A percentile compares a stretch with the other conserved stretches of the same genome.
These are phyloP conservation scores for Chaetophractus vellerosus DNA, from an alignment of 2,797 vertebrate species.

Conservation along the genomic window DNA sequence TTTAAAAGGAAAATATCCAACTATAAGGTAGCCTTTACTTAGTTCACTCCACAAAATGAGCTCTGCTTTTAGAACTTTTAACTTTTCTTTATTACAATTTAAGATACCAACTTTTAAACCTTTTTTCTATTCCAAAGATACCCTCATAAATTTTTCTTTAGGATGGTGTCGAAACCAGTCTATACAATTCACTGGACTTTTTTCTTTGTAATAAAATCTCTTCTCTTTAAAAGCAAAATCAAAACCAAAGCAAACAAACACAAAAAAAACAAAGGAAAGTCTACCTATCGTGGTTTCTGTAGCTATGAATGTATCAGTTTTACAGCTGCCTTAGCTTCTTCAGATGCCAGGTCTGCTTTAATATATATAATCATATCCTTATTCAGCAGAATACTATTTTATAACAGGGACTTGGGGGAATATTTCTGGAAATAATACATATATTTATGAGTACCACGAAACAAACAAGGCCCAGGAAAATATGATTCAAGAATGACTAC, in stretches of 20 bases:
- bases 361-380: conserved; percentile 86
- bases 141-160: conserved; percentile 86
- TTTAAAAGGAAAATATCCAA: conserved; percentile 85
- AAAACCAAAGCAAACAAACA: conserved; percentile 77
- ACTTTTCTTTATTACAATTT: conserved; percentile 86
- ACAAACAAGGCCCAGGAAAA: conserved; percentile 90
- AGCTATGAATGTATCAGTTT: conserved; percentile 92
- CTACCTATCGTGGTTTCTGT: conserved; percentile 91
- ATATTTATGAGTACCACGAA: conserved; percentile 89
- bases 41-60: conserved; percentile 91
- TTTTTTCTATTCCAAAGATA: conserved; percentile 84
- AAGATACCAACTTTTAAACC: not conserved
- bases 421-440: conserved; percentile 88
- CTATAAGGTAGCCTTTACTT: conserved; percentile 92
- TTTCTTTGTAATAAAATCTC: conserved; percentile 89
- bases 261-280: conserved; percentile 89
- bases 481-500: conserved; percentile 91
- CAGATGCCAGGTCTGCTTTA: conserved; percentile 91
- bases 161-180: conserved; percentile 91
- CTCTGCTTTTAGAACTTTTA: conserved; percentile 89
- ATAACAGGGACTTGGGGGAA: conserved; percentile 92
- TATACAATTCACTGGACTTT: conserved; percentile 90
- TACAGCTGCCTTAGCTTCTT: conserved; percentile 90
- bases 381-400: conserved; percentile 90
- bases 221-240: conserved; percentile 71